Evolutionary conservation across 2,797 vertebrate genomes (phyloP).

Genomic region (Eidolon dupreanum): DNA sequence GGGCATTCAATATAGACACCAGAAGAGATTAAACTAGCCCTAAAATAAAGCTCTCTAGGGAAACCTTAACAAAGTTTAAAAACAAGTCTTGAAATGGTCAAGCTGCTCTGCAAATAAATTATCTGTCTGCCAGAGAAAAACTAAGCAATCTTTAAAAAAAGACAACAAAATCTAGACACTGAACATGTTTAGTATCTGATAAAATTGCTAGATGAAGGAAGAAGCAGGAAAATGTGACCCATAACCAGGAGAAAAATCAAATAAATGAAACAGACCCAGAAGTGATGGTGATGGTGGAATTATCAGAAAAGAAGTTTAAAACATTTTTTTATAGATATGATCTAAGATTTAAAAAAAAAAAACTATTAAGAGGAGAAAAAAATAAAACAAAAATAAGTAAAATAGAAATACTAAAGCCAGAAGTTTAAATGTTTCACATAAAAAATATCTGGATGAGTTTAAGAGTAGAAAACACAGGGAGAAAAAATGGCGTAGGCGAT

Average conservation of each 20-base stretch:
- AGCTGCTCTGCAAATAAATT: not conserved
- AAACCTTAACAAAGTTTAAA: not conserved
- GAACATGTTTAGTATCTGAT: not conserved
- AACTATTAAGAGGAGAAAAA: not conserved
- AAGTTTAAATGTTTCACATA: not conserved
- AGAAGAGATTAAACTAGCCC: not conserved
- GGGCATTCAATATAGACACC: not conserved
- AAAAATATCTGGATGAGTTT: not conserved
- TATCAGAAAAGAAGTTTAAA: not conserved
- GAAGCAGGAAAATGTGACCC: not conserved
- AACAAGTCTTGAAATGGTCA: not conserved
- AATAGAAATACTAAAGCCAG: not conserved
- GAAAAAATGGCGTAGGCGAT: not conserved
- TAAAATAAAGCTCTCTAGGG: not conserved
- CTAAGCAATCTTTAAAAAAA: not conserved
- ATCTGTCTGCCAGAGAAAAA: not conserved
- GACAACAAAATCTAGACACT: not conserved
- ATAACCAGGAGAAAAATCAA: not conserved
- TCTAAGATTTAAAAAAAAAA: not conserved
- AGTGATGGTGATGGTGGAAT: not conserved
- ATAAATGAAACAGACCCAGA: not conserved
- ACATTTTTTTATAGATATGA: not conserved
- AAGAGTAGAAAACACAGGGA: not conserved
- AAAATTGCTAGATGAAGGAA: not conserved
- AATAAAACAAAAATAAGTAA: not conserved